Base-by-base conservation (phyloP, 2,888 invertebrate genomes). In the Uropetala carovei region DNA sequence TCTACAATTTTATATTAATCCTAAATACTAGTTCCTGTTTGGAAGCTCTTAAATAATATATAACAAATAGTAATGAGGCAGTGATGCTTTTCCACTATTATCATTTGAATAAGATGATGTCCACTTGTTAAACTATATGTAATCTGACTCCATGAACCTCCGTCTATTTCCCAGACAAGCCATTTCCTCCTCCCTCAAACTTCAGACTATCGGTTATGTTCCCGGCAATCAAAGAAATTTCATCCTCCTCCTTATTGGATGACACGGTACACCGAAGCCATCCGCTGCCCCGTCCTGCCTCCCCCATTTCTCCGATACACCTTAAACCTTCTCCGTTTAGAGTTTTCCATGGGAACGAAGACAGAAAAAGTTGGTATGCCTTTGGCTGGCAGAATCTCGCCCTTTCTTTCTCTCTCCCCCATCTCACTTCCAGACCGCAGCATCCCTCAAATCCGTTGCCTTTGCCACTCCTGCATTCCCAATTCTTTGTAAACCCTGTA, bases 391-490 rank as follows among this genome's bases (percentile, higher is more conserved):
- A 56, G 56, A 8, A 18, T 7, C 9, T 7, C 13, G n/a, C 83
- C 83, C 56, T 11, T 4, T n/a, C 56, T 8, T 30, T 43, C 43
- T 16, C 14, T n/a, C 83, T 56, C 56, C 60, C 86, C 86, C 86
- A 30, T 9, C 18, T 59, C 14, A 13, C 86, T 58, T 86, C 86
- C 30, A 27, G 30, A n/a, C 22, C 58, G 30, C 58, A 60, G 16
- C 60, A 43, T 30, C 64, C 22, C 27, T 60, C 8, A 5, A 14
- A 57, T 18, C 56, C 30, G 60, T 56, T 22, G 60, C 89, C 89
- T 86, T 86, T 60, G 86, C 86, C 86, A 18, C 86, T 60, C n/a
- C 60, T 30, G 60, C 86, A 86, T 86, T 86, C 86, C 86, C 86
- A 59, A 60, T 86, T 86, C 86, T 86, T 86, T 30, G 60, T 58